A percentile compares a stretch with the other conserved stretches of the same genome.
phyloP scores from a whole-genome alignment of 2,113 vertebrate genomes.

The Numida meleagris region DNA sequence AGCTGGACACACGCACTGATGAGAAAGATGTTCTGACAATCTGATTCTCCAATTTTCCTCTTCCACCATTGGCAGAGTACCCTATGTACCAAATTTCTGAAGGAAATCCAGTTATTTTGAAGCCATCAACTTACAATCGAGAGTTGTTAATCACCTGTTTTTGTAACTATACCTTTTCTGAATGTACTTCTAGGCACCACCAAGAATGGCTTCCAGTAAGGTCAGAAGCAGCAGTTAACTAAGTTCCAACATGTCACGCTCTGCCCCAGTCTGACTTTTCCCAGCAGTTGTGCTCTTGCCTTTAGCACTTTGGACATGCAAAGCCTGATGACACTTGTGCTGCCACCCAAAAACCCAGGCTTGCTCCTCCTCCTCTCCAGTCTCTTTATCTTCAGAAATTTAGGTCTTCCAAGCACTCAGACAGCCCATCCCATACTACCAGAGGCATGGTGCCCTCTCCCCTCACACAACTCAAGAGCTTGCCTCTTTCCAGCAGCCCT shows the following conservation, averaged over 20 bases:
- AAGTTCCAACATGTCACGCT: not conserved
- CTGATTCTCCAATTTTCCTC: not conserved
- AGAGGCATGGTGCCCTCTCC: not conserved
- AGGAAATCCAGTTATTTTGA: not conserved
- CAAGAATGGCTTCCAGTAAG: not conserved
- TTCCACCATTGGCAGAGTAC: not conserved
- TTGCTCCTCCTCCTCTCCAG: not conserved
- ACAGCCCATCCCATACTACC: not conserved
- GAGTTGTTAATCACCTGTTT: not conserved
- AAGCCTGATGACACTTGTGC: not conserved
- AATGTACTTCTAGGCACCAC: not conserved
- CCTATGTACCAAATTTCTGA: not conserved
- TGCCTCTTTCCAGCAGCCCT: too few species aligned
- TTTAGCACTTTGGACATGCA: not conserved
- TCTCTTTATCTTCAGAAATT: not conserved
- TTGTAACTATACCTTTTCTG: not conserved
- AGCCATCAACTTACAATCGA: not conserved
- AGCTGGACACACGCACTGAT: not conserved
- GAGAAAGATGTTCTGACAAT: not conserved
- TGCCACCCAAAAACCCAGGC: not conserved
- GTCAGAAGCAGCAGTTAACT: not conserved
- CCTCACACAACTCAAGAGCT: rapidly evolving
- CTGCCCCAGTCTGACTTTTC: not conserved
- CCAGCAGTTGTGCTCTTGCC: not conserved
- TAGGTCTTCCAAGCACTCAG: not conserved